Percentiles rank a stretch among this genome's conserved stretches.
Conservation (phyloP, 2,888 invertebrate species). For the Balanococcus diminutus region DNA sequence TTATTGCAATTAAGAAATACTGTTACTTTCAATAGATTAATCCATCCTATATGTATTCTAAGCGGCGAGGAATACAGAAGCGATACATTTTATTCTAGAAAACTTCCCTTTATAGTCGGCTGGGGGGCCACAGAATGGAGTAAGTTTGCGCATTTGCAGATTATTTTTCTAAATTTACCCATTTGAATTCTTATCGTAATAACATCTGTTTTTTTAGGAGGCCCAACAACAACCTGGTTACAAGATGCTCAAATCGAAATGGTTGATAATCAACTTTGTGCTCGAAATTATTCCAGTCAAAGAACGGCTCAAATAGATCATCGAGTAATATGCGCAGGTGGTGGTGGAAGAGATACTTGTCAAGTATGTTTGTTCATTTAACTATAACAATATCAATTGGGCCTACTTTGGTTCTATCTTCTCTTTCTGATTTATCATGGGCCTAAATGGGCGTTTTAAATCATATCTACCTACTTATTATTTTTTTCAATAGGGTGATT, state of each 20-base stretch:
- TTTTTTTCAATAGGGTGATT: slow-evolving; percentile 40
- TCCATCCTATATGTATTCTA: not conserved
- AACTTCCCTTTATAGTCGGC: not conserved
- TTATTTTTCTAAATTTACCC: no score
- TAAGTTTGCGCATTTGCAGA: not conserved
- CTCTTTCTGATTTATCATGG: not conserved
- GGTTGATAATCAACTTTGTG: slow-evolving; percentile 69
- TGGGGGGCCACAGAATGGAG: not conserved
- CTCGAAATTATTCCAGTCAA: slow-evolving; percentile 57
- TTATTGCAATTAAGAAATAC: slow-evolving; percentile 48
- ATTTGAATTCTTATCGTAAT: no score
- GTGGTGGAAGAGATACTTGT: slow-evolving; percentile 75
- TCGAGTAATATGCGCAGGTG: slow-evolving; percentile 74
- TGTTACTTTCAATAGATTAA: not conserved
- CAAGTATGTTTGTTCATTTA: slow-evolving; percentile 63
- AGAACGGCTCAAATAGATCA: slow-evolving; percentile 66
- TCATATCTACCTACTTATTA: no score
- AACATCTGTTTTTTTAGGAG: not conserved
- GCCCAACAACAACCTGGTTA: not conserved
- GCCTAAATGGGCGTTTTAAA: no score
- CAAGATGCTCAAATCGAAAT: slow-evolving; percentile 74
- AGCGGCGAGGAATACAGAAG: not conserved
- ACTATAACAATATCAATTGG: not conserved
- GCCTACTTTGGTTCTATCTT: no score
- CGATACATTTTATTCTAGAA: not conserved